Base-by-base conservation (phyloP, 2,797 vertebrate species). In the Limnodromus scolopaceus region DNA sequence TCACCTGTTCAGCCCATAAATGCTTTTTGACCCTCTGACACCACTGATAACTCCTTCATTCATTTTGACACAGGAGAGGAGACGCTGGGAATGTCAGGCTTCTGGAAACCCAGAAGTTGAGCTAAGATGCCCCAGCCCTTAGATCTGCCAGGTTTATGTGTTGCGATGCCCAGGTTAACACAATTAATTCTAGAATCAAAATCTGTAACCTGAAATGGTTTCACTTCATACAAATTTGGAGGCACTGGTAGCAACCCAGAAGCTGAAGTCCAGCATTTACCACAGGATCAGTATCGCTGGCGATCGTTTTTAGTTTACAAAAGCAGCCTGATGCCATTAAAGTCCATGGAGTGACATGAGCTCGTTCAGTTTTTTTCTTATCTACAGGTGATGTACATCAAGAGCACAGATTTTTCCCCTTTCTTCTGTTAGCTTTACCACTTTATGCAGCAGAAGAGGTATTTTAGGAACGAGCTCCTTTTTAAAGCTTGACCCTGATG, bases 261-360 rank as follows among this genome's bases (percentile, higher is more conserved):
- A 81, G 69, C 27, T 63, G 7, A 61, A 43, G 14, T 36, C 12
- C 6, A 43, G 28, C 15, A 27, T 36, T 54, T 45, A 19, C 23
- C 38, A 7, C 23, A 54, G 25, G 11, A 64, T 39, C 41, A 46
- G 30, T 10, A 39, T 27, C 27, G 57, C 30, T n/a, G 48, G 45
- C 9, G 10, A 13, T 15, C 2, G 3, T 55, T 34, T 39, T 54
- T 30, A 32, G 18, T 30, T 63, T n/a, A 23, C 1, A 0, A 41
- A 45, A 58, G 45, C 57, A 86, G 20, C 16, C 18, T 2, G 28
- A 36, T 63, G 49, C 9, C 9, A 3, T 51, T 61, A 19, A 45
- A 69, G 49, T 84, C 38, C 38, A 18, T 1, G 7, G 58, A 51
- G 22, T 1, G 2, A 45, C 27, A 15, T 12, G 28, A 68, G 32